Evolutionary conservation across 2,888 invertebrate genomes (phyloP).

Genomic region (Microdon myrmicae): DNA sequence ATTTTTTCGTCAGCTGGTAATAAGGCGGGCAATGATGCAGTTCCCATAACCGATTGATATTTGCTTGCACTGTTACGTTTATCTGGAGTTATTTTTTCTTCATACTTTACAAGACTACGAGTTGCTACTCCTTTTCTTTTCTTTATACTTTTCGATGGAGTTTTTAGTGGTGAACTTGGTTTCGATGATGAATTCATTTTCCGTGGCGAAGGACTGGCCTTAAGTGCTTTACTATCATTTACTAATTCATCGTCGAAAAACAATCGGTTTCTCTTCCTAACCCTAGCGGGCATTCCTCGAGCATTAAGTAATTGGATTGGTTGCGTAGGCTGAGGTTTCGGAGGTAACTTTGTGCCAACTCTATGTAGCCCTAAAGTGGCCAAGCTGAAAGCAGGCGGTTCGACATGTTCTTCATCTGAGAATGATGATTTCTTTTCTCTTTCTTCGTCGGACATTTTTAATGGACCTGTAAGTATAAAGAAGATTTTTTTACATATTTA

Average conservation of each 20-base stretch:
- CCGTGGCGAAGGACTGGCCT: conserved; percentile 68
- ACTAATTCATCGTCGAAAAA: conserved; percentile 92
- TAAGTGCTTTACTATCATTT: conserved; percentile 81
- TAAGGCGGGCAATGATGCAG: conserved; percentile 48
- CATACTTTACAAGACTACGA: conserved; percentile 65
- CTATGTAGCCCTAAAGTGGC: conserved; percentile 84
- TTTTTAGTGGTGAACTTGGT: conserved; percentile 69
- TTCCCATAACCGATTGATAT: conserved; percentile 16
- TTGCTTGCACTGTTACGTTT: conserved; percentile 35
- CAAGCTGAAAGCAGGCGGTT: conserved; percentile 79
- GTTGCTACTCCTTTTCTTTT: conserved; percentile 66
- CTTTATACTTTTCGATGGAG: conserved; percentile 67
- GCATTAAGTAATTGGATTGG: conserved; percentile 85
- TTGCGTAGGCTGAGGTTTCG: conserved; percentile 75
- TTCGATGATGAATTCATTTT: conserved; percentile 61
- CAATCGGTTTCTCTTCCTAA: conserved; percentile 87
- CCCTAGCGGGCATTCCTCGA: conserved; percentile 89
- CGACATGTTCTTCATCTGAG: conserved; percentile 72
- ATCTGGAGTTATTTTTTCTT: conserved; percentile 48
- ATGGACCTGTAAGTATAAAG: conserved; percentile 14
- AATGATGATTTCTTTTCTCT: conserved; percentile 44
- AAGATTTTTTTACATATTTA: too few relatives aligned
- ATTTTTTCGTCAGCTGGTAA: conserved; percentile 81
- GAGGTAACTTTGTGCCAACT: conserved; percentile 80
- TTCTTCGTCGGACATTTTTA: conserved; percentile 50